Conservation (phyloP, 2,888 invertebrate species). For the Parnassius mnemosyne region DNA sequence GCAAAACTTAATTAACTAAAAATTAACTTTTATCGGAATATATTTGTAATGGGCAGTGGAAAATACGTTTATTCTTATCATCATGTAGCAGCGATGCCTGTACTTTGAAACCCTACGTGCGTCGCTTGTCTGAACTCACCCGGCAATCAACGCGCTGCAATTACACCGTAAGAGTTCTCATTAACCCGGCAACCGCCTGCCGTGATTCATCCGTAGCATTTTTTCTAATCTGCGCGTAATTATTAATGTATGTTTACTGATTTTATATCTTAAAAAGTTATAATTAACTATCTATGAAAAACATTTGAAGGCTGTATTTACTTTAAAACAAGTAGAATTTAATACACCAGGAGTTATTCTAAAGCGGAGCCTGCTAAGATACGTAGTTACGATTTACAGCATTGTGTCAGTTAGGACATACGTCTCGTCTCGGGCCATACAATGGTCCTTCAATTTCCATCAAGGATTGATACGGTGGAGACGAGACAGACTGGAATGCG, state of each 20-base stretch:
- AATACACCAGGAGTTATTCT: too few species aligned
- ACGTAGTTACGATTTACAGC: slow-evolving; percentile 34
- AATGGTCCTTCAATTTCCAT: slow-evolving; percentile 54
- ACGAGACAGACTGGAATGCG: slow-evolving; percentile 30
- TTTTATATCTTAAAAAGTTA: not conserved
- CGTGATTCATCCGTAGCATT: slow-evolving; percentile 42
- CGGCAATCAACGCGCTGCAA: slow-evolving; percentile 58
- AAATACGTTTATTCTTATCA: slow-evolving; percentile 32
- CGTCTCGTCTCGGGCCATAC: slow-evolving; percentile 39
- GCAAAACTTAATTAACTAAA: too few species aligned
- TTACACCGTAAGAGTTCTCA: slow-evolving; percentile 64
- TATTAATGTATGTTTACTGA: not conserved
- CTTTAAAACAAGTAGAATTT: too few species aligned
- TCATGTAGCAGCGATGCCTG: slow-evolving; percentile 44
- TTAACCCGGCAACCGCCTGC: slow-evolving; percentile 51
- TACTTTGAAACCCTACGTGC: slow-evolving; percentile 43
- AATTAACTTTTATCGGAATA: too few species aligned
- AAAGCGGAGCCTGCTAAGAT: not conserved
- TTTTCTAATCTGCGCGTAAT: not conserved
- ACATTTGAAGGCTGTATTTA: too few species aligned
- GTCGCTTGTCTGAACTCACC: slow-evolving; percentile 44
- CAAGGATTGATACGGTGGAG: slow-evolving; percentile 41
- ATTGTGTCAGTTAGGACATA: slow-evolving; percentile 41
- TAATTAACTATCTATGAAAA: slow-evolving; percentile 1
- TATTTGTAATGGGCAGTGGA: not conserved